Percentiles rank a stretch among this genome's conserved stretches.
These are phyloP conservation scores for Pogonomyrmex barbatus DNA, from an alignment of 1,140 invertebrate genomes.

Conservation along the genomic window DNA sequence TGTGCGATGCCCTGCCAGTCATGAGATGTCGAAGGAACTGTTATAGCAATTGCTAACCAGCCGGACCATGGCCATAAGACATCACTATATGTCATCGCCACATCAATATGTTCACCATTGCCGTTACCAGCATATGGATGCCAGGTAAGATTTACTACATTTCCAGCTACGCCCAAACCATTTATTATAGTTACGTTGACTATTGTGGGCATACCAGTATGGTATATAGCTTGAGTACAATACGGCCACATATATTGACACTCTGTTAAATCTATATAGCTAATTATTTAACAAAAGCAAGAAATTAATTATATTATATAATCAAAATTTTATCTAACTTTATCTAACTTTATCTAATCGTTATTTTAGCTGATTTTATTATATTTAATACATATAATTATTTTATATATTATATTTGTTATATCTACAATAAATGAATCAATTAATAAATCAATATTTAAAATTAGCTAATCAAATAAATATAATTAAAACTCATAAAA, in stretches of 20 bases:
- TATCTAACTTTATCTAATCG: not conserved
- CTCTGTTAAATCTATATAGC: conserved; percentile 96
- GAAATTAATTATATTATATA: conserved; percentile 17
- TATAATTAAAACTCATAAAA: not conserved
- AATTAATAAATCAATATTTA: conserved; percentile 32
- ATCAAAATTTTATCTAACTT: not conserved
- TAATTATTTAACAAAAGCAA: conserved; percentile 72
- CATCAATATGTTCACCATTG: conserved; percentile 90
- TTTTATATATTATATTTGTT: not conserved
- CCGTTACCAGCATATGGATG: conserved; percentile 93
- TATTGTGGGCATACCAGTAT: conserved; percentile 94
- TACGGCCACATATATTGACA: conserved; percentile 99
- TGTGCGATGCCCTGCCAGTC: conserved; percentile 92
- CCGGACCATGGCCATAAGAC: conserved; percentile 98
- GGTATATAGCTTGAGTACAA: conserved; percentile 97
- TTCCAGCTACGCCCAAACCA: conserved; percentile 95
- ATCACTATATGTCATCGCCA: conserved; percentile 92
- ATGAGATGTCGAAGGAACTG: conserved; percentile 86
- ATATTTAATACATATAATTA: conserved; percentile 25
- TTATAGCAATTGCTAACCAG: conserved; percentile 92
- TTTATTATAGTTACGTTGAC: conserved; percentile 97
- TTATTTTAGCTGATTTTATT: conserved; percentile 15
- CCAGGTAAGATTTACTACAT: conserved; percentile 89
- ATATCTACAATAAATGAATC: not conserved
- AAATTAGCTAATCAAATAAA: conserved; percentile 17